Base-by-base conservation (phyloP, 1,140 invertebrate genomes). In the Arctopsyche grandis region DNA sequence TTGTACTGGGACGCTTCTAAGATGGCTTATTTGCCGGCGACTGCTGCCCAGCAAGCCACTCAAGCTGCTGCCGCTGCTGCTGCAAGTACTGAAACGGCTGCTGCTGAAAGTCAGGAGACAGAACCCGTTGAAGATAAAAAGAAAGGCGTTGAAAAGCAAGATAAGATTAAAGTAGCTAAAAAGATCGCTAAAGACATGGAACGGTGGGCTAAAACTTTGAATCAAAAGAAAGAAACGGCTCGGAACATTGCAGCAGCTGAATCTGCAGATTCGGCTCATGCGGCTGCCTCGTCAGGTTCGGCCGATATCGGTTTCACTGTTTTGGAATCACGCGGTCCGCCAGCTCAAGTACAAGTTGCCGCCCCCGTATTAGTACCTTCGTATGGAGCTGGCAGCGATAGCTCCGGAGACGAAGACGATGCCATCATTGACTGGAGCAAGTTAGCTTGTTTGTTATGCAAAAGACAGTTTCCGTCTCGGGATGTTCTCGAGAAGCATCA, bases 101-200 rank as follows among this genome's bases (percentile, higher is more conserved):
- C 81, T 43, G 84, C 84, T 5, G 83, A 84, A 5, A 74, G 83
- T 24, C 81, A 84, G 85, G 75, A 86, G 43, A 56, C 78, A n/a
- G 46, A 80, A 21, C 74, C 79, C 76, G 83, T 88, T 1, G 85
- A 86, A 10, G 87, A 89, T 80, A 86, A 86, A 79, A 90, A 88
- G 80, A 89, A 91, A 81, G 93, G 91, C 80, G 85, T 90, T 78
- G 90, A 90, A 48, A 93, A 95, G 82, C 93, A 95, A 73, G 96
- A 97, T 83, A 97, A 99, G 89, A 96, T 97, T 0, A 99, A 98
- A 89, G 96, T 98, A 14, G 98, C 98, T 0, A 98, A 99, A 85
- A 98, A 98, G 87, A 99, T 99, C 83, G 97, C 97, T 0, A 99
- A 99, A 88, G 94, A 97, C 84, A 97, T 97, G 96, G 95, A 96